Evolutionary conservation across 2,888 invertebrate species (phyloP).

Genomic region (Drosophila robusta): DNA sequence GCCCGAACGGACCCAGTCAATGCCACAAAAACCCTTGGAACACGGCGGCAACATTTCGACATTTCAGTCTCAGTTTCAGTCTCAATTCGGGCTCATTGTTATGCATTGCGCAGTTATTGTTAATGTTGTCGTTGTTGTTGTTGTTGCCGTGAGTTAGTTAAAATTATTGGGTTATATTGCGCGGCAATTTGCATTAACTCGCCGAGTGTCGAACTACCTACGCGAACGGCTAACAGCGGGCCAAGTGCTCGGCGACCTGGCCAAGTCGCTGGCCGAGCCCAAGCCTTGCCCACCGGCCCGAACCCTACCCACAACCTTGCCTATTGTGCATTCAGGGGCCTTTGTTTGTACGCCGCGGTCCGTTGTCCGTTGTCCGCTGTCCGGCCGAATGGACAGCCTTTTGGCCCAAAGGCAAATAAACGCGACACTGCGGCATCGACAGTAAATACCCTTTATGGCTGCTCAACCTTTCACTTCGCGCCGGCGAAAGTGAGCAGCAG

Average conservation of each 20-base stretch:
- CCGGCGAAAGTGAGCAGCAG: slow-evolving; percentile 31
- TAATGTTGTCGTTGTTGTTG: slow-evolving; percentile 17
- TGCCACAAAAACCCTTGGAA: too few species aligned
- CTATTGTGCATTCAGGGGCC: slow-evolving; percentile 68
- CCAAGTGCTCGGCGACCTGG: slow-evolving; percentile 31
- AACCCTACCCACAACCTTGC: slow-evolving; percentile 78
- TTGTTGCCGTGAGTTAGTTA: slow-evolving; percentile 58
- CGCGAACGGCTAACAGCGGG: not conserved
- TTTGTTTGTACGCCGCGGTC: slow-evolving; percentile 67
- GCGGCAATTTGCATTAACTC: slow-evolving; percentile 81
- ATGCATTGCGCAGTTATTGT: slow-evolving; percentile 75
- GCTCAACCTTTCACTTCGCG: slow-evolving; percentile 49
- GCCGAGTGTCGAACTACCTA: slow-evolving; percentile 45
- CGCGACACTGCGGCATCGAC: slow-evolving; percentile 76
- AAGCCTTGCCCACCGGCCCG: slow-evolving; percentile 68
- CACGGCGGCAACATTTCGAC: too few species aligned
- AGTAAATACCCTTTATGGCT: slow-evolving; percentile 81
- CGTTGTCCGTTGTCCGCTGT: slow-evolving; percentile 27
- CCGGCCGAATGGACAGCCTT: slow-evolving; percentile 43
- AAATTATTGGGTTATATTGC: slow-evolving; percentile 83
- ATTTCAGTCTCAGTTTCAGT: slow-evolving; percentile 3
- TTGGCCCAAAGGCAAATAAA: slow-evolving; percentile 57
- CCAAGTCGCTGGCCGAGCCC: slow-evolving; percentile 29
- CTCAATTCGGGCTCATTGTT: slow-evolving; percentile 51
- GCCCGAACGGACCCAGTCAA: slow-evolving; percentile 21